Conservation (phyloP, 2,888 invertebrate genomes). For the Agonopterix arenella region DNA sequence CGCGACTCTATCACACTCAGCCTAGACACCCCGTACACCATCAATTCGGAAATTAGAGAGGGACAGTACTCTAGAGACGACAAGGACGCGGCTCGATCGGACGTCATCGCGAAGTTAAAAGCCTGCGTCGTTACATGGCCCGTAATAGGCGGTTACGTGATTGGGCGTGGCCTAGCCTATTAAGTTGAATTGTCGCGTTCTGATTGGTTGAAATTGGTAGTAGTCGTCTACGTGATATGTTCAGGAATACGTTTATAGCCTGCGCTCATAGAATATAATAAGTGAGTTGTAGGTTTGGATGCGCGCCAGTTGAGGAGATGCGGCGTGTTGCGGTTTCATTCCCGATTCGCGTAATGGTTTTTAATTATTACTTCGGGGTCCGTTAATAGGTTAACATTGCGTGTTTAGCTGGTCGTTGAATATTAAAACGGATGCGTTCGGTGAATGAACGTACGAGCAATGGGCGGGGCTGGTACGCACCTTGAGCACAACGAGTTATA, state of each 20-base stretch:
- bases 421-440: constrained; percentile 28
- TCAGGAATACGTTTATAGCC: constrained; percentile 75
- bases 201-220: constrained; percentile 76
- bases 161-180: constrained; percentile 73
- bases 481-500: constrained; percentile 14
- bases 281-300: constrained; percentile 70
- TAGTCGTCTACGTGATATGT: constrained; percentile 75
- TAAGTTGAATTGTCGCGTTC: constrained; percentile 74
- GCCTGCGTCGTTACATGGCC: constrained; percentile 74
- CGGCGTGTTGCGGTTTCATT: constrained; percentile 58
- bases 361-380: constrained; percentile 56
- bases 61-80: constrained; percentile 43
- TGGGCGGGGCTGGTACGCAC: constrained; percentile 22
- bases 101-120: constrained; percentile 70
- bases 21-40: constrained; percentile 46
- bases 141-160: constrained; percentile 78
- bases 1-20: constrained; percentile 71
- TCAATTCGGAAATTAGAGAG: constrained; percentile 47
- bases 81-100: constrained; percentile 54
- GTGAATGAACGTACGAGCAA: constrained; percentile 37
- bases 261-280: constrained; percentile 74
- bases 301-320: constrained; percentile 57
- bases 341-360: constrained; percentile 58
- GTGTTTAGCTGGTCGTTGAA: constrained; percentile 26
- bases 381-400: constrained; percentile 48